Base-by-base conservation (phyloP, 2,113 vertebrate species). In the Aegypius monachus region DNA sequence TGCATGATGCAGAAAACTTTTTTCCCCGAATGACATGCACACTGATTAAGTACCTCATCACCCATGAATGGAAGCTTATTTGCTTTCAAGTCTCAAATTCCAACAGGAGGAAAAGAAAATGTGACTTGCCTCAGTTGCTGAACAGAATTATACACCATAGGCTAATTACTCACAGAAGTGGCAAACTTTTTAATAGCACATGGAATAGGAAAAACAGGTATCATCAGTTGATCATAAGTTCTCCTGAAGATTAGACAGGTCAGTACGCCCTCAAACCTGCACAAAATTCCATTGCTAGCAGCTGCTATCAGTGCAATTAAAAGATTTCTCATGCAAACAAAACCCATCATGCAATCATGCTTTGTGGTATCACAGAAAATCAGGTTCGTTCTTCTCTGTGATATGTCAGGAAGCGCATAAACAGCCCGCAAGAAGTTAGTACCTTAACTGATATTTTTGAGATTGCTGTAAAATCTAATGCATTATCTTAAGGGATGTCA, bases 321-420 rank as follows among this genome's bases (percentile, higher is more conserved):
- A 94, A 95, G 93, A 86, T 75, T 83, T 89, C 93, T 92, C 99
- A 98, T 99, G 99, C 99, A 99, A 97, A 97, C 93, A 94, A 97
- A 97, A 67, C 96, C 97, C 96, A 8, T 97, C 98, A 99, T 99
- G 99, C 99, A 99, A 97, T 91, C 99, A 99, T 99, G 99, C 99
- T 96, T 95, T 94, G 89, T 96, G 93, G 90, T 77, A 95, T 89
- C 96, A 97, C 90, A 90, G 95, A 97, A 98, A 93, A 91, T 95
- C 79, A 31, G 7, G 3, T 38, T 72, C 7, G 31, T 56, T 96
- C 84, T 91, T 97, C 95, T 93, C 96, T 93, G 88, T 94, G 93
- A 92, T 92, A 75, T 47, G 92, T 82, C 95, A 97, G 86, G 91
- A 98, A 97, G 97, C 95, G 16, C 81, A 80, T 40, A 58, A 87